Conservation (phyloP, 2,888 invertebrate genomes). For the Eristalis tenax region DNA sequence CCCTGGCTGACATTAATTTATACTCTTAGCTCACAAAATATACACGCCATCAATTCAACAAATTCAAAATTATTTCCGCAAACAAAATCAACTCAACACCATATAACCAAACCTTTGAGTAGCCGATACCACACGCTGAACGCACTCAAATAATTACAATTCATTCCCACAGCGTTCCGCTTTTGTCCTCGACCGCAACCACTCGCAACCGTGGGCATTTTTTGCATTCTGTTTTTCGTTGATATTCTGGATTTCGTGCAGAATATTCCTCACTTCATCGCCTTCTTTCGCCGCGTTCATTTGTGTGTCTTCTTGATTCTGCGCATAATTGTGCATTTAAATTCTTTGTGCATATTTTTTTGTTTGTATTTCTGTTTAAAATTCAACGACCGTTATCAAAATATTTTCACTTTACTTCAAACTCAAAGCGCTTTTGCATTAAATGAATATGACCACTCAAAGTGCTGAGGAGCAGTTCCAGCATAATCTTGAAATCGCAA, state of each 20-base stretch:
- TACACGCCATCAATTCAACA: neutral
- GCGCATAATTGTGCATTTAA: slow-evolving; percentile 39
- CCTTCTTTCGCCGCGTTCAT: slow-evolving; percentile 54
- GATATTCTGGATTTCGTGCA: slow-evolving; percentile 51
- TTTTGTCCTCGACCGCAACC: slow-evolving; percentile 37
- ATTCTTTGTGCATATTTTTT: slow-evolving; percentile 56
- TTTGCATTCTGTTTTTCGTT: slow-evolving; percentile 46
- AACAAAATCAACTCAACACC: neutral
- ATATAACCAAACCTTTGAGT: neutral
- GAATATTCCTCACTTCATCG: slow-evolving; percentile 48
- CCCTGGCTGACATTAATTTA: no score
- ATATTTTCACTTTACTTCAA: neutral
- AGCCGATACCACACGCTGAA: neutral
- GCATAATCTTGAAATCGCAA: slow-evolving; percentile 41
- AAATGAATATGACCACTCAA: slow-evolving; percentile 22
- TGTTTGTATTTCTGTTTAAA: slow-evolving; percentile 27
- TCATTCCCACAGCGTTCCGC: slow-evolving; percentile 21
- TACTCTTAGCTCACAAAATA: no score
- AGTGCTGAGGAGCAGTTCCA: slow-evolving; percentile 29
- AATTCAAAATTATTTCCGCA: neutral
- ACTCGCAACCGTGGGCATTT: slow-evolving; percentile 16
- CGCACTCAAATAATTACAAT: neutral
- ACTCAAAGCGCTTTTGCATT: neutral
- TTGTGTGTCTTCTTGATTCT: slow-evolving; percentile 32
- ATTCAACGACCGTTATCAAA: slow-evolving; percentile 50